Evolutionary conservation across 2,113 vertebrate species (phyloP).

Genomic region (Bostrychus sinensis): DNA sequence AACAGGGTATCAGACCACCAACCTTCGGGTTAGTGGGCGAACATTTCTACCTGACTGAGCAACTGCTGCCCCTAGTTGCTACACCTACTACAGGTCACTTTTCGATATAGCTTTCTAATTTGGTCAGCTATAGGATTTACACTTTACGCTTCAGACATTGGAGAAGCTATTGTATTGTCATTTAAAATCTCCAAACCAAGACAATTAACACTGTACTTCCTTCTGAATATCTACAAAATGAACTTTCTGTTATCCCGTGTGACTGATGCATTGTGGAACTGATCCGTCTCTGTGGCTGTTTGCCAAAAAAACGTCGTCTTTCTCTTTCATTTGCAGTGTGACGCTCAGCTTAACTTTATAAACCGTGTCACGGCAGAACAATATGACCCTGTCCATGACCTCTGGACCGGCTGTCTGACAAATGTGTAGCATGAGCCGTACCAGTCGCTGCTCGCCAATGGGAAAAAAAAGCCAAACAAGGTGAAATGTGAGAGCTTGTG

Average conservation of each 20-base stretch:
- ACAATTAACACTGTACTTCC: neutral
- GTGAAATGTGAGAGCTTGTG: constrained; percentile 20
- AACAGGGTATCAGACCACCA: too few species aligned
- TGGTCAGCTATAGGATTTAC: too few species aligned
- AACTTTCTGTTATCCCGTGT: neutral
- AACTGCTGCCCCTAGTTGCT: too few species aligned
- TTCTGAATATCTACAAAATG: neutral
- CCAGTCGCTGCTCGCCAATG: constrained; percentile 18
- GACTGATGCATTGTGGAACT: constrained; percentile 8
- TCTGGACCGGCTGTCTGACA: constrained; percentile 14
- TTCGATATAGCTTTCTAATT: too few species aligned
- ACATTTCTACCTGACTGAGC: too few species aligned
- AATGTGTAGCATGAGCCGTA: constrained; percentile 16
- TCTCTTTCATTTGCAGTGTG: constrained; percentile 9
- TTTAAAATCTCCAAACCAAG: too few species aligned
- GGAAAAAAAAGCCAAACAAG: constrained; percentile 24
- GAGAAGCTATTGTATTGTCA: too few species aligned
- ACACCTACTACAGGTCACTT: too few species aligned
- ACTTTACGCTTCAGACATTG: too few species aligned
- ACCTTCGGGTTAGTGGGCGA: too few species aligned
- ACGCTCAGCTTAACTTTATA: constrained; percentile 35
- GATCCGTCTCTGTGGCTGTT: constrained; percentile 17
- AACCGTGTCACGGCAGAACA: constrained; percentile 33
- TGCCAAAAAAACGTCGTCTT: constrained; percentile 32
- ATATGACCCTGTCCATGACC: constrained; percentile 31